phyloP scores from a whole-genome alignment of 30 jellyfish, hydroid and myxozoan genomes.

The Rhopilema esculentum region DNA sequence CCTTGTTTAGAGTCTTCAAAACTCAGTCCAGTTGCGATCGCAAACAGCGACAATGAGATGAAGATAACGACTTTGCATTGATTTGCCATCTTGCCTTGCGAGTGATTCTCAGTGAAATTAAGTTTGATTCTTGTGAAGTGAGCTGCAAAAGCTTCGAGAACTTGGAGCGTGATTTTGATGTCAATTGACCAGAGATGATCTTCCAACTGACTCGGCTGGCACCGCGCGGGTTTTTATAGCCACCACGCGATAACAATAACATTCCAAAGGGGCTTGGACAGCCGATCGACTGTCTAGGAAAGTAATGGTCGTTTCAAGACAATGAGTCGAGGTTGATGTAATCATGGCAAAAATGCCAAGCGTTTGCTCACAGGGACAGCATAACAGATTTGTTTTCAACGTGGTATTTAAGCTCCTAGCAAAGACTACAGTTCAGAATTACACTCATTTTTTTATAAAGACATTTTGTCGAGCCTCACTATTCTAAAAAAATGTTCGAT shows the following conservation, averaged over 20 bases:
- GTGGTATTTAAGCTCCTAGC: background rate
- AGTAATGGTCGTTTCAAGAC: background rate
- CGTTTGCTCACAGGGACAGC: background rate
- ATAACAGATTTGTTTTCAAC: background rate
- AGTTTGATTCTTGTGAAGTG: background rate
- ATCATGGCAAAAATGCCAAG: conserved; percentile 9
- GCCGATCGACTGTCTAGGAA: conserved; percentile 33
- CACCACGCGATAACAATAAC: conserved; percentile 14
- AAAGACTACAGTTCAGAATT: too few relatives aligned
- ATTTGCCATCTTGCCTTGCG: background rate
- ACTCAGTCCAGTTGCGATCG: conserved; percentile 41
- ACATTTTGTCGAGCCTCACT: too few relatives aligned
- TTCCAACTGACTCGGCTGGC: background rate
- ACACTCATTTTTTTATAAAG: too few relatives aligned
- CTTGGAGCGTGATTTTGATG: background rate
- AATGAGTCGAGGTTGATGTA: conserved; percentile 4
- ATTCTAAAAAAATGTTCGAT: too few relatives aligned
- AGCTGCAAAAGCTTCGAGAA: background rate
- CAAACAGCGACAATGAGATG: background rate
- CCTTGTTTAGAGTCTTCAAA: conserved; percentile 69
- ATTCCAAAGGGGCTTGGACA: conserved; percentile 41
- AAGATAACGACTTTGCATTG: background rate
- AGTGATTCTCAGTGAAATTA: background rate
- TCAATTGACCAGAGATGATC: background rate
- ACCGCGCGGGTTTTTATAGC: conserved; percentile 19